Conservation (phyloP, 2,797 vertebrate genomes). For the Sus cebifrons region DNA sequence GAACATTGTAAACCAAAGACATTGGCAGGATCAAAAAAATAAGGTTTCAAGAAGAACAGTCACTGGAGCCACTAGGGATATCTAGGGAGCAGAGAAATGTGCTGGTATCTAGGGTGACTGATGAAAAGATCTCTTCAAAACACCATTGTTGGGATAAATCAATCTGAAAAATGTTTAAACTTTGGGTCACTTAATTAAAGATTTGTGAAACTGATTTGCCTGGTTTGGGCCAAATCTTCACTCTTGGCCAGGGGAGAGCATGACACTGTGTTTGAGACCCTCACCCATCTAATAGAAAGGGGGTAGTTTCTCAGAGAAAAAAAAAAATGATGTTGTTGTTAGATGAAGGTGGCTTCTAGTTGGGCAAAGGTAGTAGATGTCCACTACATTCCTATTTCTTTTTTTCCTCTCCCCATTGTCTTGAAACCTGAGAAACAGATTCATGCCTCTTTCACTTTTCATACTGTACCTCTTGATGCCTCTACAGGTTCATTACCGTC, state of each 20-base stretch:
- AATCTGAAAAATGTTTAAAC: not conserved
- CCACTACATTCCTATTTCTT: not conserved
- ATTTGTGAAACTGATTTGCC: not conserved
- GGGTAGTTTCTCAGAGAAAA: not conserved
- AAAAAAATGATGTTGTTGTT: not conserved
- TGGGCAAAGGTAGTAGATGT: not conserved
- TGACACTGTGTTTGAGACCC: not conserved
- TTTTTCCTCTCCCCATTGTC: not conserved
- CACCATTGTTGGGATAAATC: not conserved
- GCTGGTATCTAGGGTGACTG: not conserved
- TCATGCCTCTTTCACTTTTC: conserved; percentile 23
- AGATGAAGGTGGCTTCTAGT: not conserved
- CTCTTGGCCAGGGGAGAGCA: not conserved
- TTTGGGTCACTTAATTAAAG: not conserved
- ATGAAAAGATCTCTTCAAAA: conserved; percentile 30
- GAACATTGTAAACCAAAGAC: not conserved
- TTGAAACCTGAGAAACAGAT: conserved; percentile 3
- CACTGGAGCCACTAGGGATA: not conserved
- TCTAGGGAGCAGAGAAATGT: not conserved
- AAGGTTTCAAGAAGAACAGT: not conserved
- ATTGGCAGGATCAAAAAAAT: not conserved
- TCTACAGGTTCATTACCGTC: not conserved
- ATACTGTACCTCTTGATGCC: not conserved
- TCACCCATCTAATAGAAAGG: not conserved
- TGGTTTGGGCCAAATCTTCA: not conserved